Evolutionary conservation across 2,113 vertebrate species (phyloP), one percentile per base, ranked within the genome.

Genomic region (Seriola rivoliana): DNA sequence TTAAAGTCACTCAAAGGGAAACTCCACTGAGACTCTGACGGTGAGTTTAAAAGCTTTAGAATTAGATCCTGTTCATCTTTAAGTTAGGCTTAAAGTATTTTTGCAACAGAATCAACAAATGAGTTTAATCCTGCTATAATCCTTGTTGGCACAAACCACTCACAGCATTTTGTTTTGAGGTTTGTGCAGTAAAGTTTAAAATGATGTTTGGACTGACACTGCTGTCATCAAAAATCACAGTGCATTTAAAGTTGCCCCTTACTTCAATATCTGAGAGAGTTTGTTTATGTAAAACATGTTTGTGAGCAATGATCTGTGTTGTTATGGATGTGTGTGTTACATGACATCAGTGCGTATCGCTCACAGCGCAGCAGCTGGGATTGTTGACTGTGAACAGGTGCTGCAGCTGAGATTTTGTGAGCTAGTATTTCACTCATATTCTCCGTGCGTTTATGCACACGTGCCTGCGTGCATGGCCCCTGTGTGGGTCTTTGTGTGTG

Each of bases 311-410:
- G 60, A 67, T 72, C 38, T 55, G 70, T 70, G 75, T 32, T 77
- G 71, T 65, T 57, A 19, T 74, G 57, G 44, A 29, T 71, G 38
- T 81, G 73, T 62, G 71, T 81, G 76, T 78, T 34, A 78, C 57
- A 77, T 78, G 84, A 82, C 90, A 84, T 81, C 86, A 88, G 81
- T 59, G 74, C 62, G 48, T 68, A 42, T 48, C 23, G 72, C 75
- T 67, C 65, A 9, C 21, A 83, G 80, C 52, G 54, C 21, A 87
- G 84, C 93, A 94, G 92, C 93, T 93, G 93, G 46, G 80, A 34
- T 8, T n/a, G 67, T 32, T 25, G 78, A 75, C 73, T 8, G 58
- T 77, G 75, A 91, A 93, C 93, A 94, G 91, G 90, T 93, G 93
- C 84, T 54, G 71, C 83, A 63, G 86, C 81, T 78, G 82, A 89